phyloP scores from a whole-genome alignment of 1,140 invertebrate species.

The Phthorimaea operculella region DNA sequence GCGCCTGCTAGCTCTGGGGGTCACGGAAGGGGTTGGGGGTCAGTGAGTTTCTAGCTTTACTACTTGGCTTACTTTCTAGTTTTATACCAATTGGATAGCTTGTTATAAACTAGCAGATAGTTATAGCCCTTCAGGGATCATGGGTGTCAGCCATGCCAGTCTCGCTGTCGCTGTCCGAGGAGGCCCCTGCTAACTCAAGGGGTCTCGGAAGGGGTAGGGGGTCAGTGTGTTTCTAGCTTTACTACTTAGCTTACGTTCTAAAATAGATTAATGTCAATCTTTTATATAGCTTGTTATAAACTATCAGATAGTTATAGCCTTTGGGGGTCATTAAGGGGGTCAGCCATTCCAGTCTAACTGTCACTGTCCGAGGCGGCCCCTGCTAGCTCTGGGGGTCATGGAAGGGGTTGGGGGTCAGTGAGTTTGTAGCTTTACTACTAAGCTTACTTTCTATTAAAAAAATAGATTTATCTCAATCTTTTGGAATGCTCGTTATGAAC shows the following conservation, averaged over 20 bases:
- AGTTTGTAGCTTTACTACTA: background rate
- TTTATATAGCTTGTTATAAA: too few species aligned
- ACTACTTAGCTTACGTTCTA: background rate
- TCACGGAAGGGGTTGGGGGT: background rate
- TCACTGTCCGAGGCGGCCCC: background rate
- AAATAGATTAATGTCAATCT: background rate
- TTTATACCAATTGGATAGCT: too few species aligned
- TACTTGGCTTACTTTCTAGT: background rate
- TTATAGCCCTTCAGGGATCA: background rate
- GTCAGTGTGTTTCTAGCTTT: background rate
- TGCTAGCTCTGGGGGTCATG: too few species aligned
- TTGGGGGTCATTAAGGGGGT: background rate
- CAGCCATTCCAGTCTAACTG: background rate
- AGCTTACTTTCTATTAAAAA: background rate
- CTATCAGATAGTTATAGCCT: too few species aligned
- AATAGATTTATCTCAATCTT: too few species aligned
- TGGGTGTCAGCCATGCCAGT: constrained; percentile 28
- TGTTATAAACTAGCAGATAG: too few species aligned
- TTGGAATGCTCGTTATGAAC: too few species aligned
- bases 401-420: too few species aligned
- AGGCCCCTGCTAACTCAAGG: constrained; percentile 50
- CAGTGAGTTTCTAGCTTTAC: background rate
- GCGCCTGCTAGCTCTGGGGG: background rate
- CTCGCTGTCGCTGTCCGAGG: constrained; percentile 47
- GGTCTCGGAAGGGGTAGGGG: constrained; percentile 4